Base-by-base conservation (phyloP, 2,797 vertebrate genomes). In the Xenops minutus region DNA sequence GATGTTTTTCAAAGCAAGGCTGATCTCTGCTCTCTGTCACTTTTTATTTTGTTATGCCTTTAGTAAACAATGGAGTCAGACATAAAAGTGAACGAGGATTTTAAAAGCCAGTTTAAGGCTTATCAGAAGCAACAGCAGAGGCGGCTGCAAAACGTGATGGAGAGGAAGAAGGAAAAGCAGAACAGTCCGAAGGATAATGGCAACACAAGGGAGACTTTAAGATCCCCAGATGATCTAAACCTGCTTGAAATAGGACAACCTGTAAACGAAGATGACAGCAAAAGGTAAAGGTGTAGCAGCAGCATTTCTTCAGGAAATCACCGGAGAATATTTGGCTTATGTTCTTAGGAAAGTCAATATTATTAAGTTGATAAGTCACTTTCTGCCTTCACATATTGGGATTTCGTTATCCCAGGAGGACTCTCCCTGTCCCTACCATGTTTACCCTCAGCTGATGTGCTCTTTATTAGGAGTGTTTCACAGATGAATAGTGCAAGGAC, bases 91-190 rank as follows among this genome's bases (percentile, higher is more conserved):
- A 97, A 95, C 14, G 97, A 98, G 59, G 93, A 95, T 43, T 92
- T 99, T 87, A 97, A 97, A 93, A 98, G 98, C 85, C 99, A 99
- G 97, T 99, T 99, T 85, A 98, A 98, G 97, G 97, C 96, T 7
- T 97, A 99, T 27, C 98, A 99, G 96, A 98, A 98, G 62, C 98
- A 99, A 84, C 99, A 99, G 95, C 98, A 97, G 72, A 98, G 95
- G 46, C 83, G 97, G 83, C 85, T 98, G 63, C 98, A 98, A 78
- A 97, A 91, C 91, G 97, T 98, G 92, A 81, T 98, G 97, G 97
- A 98, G 56, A 97, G 73, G 62, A 98, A 95, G 91, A 98, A 96
- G 67, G 97, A 97, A 39, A 98, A 94, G 67, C 94, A 97, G 44
- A 71, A 69, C 46, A 91, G 64, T n/a, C 84, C 76, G 44, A 55